Evolutionary conservation across 2,113 vertebrate genomes (phyloP), one percentile per base, ranked within the genome.

Genomic region (Tonatia bakeri): DNA sequence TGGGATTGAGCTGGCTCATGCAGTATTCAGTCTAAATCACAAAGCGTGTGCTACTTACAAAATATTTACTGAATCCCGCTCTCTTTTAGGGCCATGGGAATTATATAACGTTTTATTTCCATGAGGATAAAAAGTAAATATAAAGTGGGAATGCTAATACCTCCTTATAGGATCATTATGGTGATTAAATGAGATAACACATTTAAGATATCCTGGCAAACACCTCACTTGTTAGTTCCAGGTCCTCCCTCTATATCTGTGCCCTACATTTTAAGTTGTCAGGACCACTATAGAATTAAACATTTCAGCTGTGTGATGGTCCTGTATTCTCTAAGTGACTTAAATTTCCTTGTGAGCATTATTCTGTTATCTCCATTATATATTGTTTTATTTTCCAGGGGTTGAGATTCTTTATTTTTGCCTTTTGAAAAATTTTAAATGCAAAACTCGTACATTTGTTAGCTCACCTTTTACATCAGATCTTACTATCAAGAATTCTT

Each of bases 401-500:
- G 9, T 59, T 83, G 50, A 80, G 43, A 19, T 81, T 81, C 76
- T 94, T 93, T 69, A 93, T 47, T n/a, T 52, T 93, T 69, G 91
- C 28, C 20, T 52, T 77, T n/a, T 52, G 31, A 19, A 52, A 77
- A 50, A 22, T 22, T 52, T 77, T 13, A 82, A 91, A 73, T 75
- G 20, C 50, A 75, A 77, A 70, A 88, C 13, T 12, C 70, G 9
- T 80, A 26, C 24, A 52, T 94, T 89, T 91, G 77, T 93, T 83
- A 90, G 38, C 9, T 75, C 28, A 52, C 8, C 50, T 72, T 89
- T 94, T 45, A 92, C 84, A 73, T 84, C 33, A 86, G 4, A 70
- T 90, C 83, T 92, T 73, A 92, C 31, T 84, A 36, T 84, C 15
- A 83, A 84, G 33, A 96, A 75, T 77, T 96, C 17, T 86, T 89